Conservation (phyloP, 2,797 vertebrate genomes). For the Etheostoma perlongum region DNA sequence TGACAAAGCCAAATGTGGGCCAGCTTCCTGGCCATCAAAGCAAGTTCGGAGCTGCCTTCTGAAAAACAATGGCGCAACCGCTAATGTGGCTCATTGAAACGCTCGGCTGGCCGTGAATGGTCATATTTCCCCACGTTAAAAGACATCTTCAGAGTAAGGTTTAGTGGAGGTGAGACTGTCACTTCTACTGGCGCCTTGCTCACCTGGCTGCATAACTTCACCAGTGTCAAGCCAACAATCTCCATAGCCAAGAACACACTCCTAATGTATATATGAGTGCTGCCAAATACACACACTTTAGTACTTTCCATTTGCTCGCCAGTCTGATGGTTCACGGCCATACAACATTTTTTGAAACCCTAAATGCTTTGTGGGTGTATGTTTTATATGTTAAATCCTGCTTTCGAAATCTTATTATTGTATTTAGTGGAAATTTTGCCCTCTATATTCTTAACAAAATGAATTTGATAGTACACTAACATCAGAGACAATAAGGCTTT, state of each 20-base stretch:
- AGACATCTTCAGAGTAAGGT: conserved; percentile 70
- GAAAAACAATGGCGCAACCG: conserved; percentile 82
- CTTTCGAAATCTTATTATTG: background rate
- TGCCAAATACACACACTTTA: conserved; percentile 49
- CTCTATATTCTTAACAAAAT: background rate
- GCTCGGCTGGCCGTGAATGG: conserved; percentile 83
- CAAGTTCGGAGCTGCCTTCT: conserved; percentile 85
- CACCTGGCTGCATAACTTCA: conserved; percentile 77
- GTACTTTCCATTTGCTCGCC: conserved; percentile 46
- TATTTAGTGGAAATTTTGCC: background rate
- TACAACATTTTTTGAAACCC: background rate
- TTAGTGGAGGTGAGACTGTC: conserved; percentile 80
- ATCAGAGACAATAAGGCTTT: background rate
- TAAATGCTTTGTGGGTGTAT: conserved; percentile 1
- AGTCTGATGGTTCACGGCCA: conserved; percentile 27
- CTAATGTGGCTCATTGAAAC: conserved; percentile 85
- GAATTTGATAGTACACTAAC: background rate
- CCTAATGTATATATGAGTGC: conserved; percentile 53
- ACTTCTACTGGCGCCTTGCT: conserved; percentile 81
- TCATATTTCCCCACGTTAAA: conserved; percentile 80
- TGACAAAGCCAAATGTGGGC: conserved; percentile 63
- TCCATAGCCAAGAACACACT: conserved; percentile 40
- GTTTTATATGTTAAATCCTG: conserved; percentile 10
- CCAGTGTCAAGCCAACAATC: conserved; percentile 49
- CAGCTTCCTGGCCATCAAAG: conserved; percentile 73